Evolutionary conservation across 2,113 vertebrate species (phyloP).

Genomic region (Bujurquina vittata): DNA sequence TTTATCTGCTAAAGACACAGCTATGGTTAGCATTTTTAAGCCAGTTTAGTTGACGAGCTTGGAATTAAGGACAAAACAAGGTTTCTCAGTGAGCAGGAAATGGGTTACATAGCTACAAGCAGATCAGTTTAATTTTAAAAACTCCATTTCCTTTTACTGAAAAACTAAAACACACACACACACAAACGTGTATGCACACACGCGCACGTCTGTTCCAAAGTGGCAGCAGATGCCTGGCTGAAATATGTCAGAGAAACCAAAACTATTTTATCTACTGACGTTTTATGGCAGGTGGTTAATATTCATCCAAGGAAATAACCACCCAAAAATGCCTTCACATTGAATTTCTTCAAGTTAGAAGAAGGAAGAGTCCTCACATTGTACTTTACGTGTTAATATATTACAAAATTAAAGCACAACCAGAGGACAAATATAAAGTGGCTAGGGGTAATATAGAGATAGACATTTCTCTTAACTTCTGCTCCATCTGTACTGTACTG

Average conservation of each 20-base stretch:
- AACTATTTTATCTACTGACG: neutral
- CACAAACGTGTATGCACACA: neutral
- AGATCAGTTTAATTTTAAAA: neutral
- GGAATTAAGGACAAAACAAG: slow-evolving; percentile 35
- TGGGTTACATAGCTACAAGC: neutral
- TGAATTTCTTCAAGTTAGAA: neutral
- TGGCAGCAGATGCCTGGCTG: slow-evolving; percentile 57
- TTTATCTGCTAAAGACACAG: slow-evolving; percentile 22
- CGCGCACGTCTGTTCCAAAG: slow-evolving; percentile 33
- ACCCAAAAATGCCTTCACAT: neutral
- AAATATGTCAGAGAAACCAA: slow-evolving; percentile 40
- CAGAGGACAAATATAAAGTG: neutral
- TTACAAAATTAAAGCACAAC: neutral
- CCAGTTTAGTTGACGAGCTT: slow-evolving; percentile 30
- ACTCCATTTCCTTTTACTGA: slow-evolving; percentile 48
- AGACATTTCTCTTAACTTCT: neutral
- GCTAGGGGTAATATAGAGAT: neutral
- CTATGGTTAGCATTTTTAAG: slow-evolving; percentile 56
- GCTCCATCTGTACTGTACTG: neutral
- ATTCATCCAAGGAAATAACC: slow-evolving; percentile 8
- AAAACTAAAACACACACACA: neutral
- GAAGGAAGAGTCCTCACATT: neutral
- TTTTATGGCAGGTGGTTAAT: slow-evolving; percentile 21
- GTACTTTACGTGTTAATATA: neutral
- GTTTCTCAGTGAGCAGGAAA: slow-evolving; percentile 55